Base-by-base conservation (phyloP, 1,140 invertebrate genomes). In the Caenorhabditis brenneri region DNA sequence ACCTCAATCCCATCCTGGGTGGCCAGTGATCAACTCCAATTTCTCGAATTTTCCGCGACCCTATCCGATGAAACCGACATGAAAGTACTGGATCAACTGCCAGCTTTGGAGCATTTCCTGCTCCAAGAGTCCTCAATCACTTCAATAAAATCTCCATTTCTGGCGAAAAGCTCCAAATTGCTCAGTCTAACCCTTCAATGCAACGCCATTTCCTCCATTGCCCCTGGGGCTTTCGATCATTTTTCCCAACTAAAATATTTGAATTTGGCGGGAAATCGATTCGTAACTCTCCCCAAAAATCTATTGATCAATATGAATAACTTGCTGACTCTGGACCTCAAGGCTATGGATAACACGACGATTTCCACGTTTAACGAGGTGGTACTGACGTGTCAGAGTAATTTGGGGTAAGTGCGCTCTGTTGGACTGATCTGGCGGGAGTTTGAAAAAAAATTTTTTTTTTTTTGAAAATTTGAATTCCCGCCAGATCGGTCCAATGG, bases 181-280 rank as follows among this genome's bases (percentile, higher is more conserved):
- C 1, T 74, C 7, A 42, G 36, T 24, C n/a, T 74, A 10, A 74
- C 65, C 5, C 65, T 74, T 31, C 65, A 74, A 74, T 74, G 65
- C 36, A 74, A 74, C 10, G 27, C 65, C 1, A 74, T 74, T 4
- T 12, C 10, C 9, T 22, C 19, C 7, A 74, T 74, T 24, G 65
- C 65, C 12, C 19, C 65, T 12, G 65, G 65, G 2, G 65, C 65
- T 5, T 74, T 74, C n/a, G 65, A 74, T 15, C 65, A 74, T 74
- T 42, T 74, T 0, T 42, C 65, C 6, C 5, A 42, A 10, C 65
- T 74, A 7, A 39, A 42, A 42, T 74, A 19, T 24, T 24, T 74
- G n/a, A 74, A 74, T 42, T 24, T 74, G 22, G 65, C 65, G 42
- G 65, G 65, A 74, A 74, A 74, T 42, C 65, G 36, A 15, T 2